These are phyloP conservation scores for Orius laevigatus DNA, from an alignment of 1,140 invertebrate species.

Conservation along the genomic window DNA sequence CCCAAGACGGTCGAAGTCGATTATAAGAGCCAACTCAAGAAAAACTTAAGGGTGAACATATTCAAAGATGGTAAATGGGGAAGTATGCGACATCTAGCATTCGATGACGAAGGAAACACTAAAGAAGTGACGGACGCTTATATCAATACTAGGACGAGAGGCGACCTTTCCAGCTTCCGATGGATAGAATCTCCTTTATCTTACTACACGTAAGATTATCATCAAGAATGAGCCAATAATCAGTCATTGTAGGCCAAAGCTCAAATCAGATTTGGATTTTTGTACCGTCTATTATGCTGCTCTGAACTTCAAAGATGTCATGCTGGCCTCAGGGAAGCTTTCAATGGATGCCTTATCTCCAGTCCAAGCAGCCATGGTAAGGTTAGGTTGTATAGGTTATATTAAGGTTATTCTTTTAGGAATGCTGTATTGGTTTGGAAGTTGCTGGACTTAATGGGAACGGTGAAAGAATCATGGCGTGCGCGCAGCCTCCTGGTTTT, in stretches of 20 bases:
- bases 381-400: neutral
- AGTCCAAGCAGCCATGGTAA: constrained; percentile 43
- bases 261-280: constrained; percentile 35
- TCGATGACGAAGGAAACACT: constrained; percentile 41
- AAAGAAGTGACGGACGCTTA: constrained; percentile 66
- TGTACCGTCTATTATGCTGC: constrained; percentile 86
- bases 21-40: constrained; percentile 38
- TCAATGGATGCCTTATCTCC: constrained; percentile 87
- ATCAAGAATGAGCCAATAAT: neutral
- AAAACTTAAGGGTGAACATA: constrained; percentile 73
- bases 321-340: constrained; percentile 90
- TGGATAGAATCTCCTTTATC: constrained; percentile 82
- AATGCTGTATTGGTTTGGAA: constrained; percentile 88
- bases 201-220: constrained; percentile 31
- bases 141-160: constrained; percentile 74
- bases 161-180: constrained; percentile 77
- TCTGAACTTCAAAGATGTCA: constrained; percentile 93
- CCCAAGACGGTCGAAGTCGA: constrained; percentile 23
- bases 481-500: constrained; percentile 74
- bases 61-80: constrained; percentile 64
- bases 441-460: constrained; percentile 64
- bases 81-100: constrained; percentile 56
- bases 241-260: constrained; percentile 33
- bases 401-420: constrained; percentile 31
- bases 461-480: constrained; percentile 81